phyloP scores from a whole-genome alignment of 2,113 vertebrate species.

The Equus przewalskii region DNA sequence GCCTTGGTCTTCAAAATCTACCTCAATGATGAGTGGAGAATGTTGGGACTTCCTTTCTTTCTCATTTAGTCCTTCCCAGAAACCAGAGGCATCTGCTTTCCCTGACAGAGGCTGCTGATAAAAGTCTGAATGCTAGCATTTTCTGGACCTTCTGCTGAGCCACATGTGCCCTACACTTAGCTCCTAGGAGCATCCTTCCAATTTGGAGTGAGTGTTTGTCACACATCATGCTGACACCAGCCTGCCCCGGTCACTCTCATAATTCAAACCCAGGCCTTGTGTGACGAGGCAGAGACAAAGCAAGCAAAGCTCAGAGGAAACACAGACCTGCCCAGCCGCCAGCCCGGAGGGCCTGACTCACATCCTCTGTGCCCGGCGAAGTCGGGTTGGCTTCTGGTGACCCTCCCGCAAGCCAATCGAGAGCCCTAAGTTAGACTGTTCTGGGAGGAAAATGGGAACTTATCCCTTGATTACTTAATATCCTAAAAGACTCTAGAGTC shows the following conservation, averaged over 20 bases:
- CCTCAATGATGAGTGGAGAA: background rate
- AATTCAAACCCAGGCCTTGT: background rate
- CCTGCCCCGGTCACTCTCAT: background rate
- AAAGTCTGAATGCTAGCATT: background rate
- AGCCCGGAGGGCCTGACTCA: slow-evolving; percentile 29
- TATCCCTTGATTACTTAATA: slow-evolving; percentile 15
- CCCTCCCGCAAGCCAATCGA: background rate
- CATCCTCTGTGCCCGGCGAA: background rate
- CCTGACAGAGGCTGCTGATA: background rate
- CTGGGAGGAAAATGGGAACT: background rate
- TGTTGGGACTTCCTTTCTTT: background rate
- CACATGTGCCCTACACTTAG: background rate
- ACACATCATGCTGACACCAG: background rate
- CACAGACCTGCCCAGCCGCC: background rate
- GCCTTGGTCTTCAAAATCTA: background rate
- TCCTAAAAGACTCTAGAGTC: background rate
- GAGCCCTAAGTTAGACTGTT: background rate
- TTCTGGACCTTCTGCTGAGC: background rate
- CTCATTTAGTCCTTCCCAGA: background rate
- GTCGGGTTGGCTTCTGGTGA: background rate
- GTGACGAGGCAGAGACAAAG: background rate
- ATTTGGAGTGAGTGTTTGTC: background rate
- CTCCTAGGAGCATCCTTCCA: background rate
- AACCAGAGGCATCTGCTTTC: background rate
- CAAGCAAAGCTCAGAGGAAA: background rate